These are phyloP conservation scores for Netelia inedita DNA, from an alignment of 2,888 invertebrate species.

Conservation along the genomic window DNA sequence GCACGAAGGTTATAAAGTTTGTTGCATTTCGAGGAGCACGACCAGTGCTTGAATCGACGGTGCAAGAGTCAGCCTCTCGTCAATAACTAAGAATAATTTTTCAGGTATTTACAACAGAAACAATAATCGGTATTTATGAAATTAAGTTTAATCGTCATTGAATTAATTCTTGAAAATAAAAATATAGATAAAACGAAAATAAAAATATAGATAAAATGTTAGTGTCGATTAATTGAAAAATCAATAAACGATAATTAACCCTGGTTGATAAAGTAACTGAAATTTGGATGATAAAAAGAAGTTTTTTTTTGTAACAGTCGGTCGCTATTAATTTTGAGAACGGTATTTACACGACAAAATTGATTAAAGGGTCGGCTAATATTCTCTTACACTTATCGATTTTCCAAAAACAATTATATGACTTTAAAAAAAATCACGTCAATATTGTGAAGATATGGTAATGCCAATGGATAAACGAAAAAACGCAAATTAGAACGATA, in stretches of 20 bases:
- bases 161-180: background rate
- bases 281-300: too few relatives aligned
- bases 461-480: background rate
- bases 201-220: background rate
- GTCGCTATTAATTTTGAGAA: too few relatives aligned
- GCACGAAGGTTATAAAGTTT: constrained; percentile 65
- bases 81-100: constrained; percentile 16
- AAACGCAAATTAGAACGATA: background rate
- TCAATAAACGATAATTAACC: background rate
- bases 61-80: constrained; percentile 33
- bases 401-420: too few relatives aligned
- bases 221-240: background rate
- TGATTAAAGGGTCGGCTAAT: too few relatives aligned
- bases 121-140: background rate
- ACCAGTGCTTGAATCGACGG: constrained; percentile 60
- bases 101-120: constrained; percentile 39
- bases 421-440: too few relatives aligned
- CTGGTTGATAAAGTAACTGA: too few relatives aligned
- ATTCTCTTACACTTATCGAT: too few relatives aligned
- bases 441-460: background rate
- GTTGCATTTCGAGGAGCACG: constrained; percentile 56
- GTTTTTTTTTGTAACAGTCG: too few relatives aligned
- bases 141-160: constrained; percentile 6
- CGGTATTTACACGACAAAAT: too few relatives aligned
- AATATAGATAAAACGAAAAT: background rate